Evolutionary conservation across 2,797 vertebrate genomes (phyloP).

Genomic region (Phoeniculus purpureus): DNA sequence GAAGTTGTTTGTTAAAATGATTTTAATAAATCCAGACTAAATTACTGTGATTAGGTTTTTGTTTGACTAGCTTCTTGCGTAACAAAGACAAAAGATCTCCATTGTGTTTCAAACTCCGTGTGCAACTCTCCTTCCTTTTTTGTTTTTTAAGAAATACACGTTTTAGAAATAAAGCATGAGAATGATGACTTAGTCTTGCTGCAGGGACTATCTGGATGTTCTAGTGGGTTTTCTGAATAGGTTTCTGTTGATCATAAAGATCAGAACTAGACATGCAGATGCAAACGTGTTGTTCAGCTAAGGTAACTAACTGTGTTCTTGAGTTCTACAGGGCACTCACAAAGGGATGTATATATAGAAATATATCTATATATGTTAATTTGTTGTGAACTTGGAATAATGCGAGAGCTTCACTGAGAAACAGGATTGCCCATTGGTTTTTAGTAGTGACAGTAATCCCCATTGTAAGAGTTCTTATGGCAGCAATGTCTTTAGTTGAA

Average conservation of each 20-base stretch:
- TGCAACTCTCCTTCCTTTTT: not conserved
- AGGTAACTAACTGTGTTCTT: not conserved
- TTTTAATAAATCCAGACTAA: not conserved
- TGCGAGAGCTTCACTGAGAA: not conserved
- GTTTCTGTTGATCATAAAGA: not conserved
- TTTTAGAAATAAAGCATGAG: not conserved
- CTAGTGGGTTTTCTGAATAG: not conserved
- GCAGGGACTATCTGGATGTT: not conserved
- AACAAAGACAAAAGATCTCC: not conserved
- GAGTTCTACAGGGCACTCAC: accelerated
- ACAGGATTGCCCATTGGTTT: accelerated
- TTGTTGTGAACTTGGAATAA: not conserved
- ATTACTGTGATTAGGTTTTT: not conserved
- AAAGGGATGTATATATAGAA: not conserved
- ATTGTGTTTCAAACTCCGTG: not conserved
- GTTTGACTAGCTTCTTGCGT: not conserved
- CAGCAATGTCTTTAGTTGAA: not conserved
- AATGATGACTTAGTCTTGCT: not conserved
- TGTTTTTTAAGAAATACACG: not conserved
- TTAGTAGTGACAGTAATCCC: not conserved
- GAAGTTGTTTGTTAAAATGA: not conserved
- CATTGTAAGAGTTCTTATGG: not conserved
- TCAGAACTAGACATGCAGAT: not conserved
- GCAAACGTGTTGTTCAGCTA: not conserved
- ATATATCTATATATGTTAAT: not conserved